Percentiles rank a stretch among this genome's conserved stretches.
Conservation (phyloP, 2,113 vertebrate genomes). For the Poeciliopsis prolifica region DNA sequence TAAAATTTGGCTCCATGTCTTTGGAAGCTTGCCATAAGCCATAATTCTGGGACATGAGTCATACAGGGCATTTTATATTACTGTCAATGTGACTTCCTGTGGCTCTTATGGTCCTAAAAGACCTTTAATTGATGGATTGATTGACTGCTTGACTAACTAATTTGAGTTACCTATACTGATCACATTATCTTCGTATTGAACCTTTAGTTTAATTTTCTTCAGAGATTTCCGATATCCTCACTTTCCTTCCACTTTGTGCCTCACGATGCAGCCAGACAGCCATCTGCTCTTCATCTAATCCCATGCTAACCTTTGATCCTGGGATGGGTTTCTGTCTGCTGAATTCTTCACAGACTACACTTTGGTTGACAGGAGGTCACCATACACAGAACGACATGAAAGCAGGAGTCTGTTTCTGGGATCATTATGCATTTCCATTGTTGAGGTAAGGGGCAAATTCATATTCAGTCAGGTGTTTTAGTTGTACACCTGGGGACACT, state of each 20-base stretch:
- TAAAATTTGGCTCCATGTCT: too few species aligned
- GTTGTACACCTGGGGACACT: background rate
- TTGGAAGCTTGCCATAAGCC: too few species aligned
- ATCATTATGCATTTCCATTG: constrained; percentile 11
- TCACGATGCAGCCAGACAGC: constrained; percentile 10
- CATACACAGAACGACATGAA: background rate
- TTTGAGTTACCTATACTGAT: background rate
- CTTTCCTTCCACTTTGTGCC: background rate
- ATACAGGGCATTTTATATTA: too few species aligned
- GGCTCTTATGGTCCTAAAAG: too few species aligned
- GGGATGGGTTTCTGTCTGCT: constrained; percentile 21
- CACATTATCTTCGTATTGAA: background rate
- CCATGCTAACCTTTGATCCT: constrained; percentile 5
- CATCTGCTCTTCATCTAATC: constrained; percentile 16
- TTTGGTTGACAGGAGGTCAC: constrained; percentile 14
- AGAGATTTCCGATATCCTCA: background rate
- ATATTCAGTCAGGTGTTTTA: constrained; percentile 17
- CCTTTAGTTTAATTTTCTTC: too few species aligned
- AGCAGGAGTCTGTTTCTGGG: constrained; percentile 5
- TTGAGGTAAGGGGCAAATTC: constrained; percentile 15
- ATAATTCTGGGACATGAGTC: too few species aligned
- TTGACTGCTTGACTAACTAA: too few species aligned
- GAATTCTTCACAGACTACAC: constrained; percentile 19
- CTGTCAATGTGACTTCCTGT: too few species aligned
- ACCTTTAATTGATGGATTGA: too few species aligned